Conservation (phyloP, 2,888 invertebrate genomes). For the Fragum fragum region DNA sequence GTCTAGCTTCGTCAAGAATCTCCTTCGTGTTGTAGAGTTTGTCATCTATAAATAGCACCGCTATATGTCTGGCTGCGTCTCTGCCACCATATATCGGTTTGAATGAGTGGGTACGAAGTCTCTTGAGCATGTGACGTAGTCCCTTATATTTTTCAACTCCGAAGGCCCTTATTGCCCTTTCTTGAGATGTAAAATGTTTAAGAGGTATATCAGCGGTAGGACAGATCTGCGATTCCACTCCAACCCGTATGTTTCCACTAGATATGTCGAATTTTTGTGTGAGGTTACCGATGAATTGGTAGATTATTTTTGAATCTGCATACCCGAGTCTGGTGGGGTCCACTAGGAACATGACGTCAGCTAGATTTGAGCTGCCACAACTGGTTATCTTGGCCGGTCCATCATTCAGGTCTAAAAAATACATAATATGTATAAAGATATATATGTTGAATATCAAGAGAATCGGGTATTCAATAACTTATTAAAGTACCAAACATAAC, state of each 20-base stretch:
- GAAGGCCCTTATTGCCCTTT: constrained; percentile 55
- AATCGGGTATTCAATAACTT: too few relatives aligned
- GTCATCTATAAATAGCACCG: constrained; percentile 78
- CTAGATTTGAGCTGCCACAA: constrained; percentile 65
- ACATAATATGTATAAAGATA: too few relatives aligned
- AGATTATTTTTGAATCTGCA: constrained; percentile 50
- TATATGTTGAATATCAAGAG: too few relatives aligned
- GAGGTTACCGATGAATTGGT: constrained; percentile 72
- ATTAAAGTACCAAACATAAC: too few relatives aligned
- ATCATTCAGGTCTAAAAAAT: constrained; percentile 36
- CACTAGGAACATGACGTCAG: constrained; percentile 81
- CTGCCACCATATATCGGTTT: constrained; percentile 64
- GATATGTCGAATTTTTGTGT: constrained; percentile 73
- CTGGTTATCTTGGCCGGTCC: constrained; percentile 37
- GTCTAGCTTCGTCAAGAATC: constrained; percentile 57
- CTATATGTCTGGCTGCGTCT: constrained; percentile 69
- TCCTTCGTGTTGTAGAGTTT: constrained; percentile 60
- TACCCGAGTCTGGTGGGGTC: constrained; percentile 69
- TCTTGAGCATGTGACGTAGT: constrained; percentile 65
- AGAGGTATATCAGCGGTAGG: constrained; percentile 71
- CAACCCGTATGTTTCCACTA: constrained; percentile 73
- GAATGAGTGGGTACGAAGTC: constrained; percentile 66
- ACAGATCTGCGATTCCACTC: constrained; percentile 74
- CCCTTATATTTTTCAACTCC: constrained; percentile 42
- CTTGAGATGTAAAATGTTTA: constrained; percentile 50